Conservation (phyloP, 2,113 vertebrate genomes). For the Leptocoma aspasia region DNA sequence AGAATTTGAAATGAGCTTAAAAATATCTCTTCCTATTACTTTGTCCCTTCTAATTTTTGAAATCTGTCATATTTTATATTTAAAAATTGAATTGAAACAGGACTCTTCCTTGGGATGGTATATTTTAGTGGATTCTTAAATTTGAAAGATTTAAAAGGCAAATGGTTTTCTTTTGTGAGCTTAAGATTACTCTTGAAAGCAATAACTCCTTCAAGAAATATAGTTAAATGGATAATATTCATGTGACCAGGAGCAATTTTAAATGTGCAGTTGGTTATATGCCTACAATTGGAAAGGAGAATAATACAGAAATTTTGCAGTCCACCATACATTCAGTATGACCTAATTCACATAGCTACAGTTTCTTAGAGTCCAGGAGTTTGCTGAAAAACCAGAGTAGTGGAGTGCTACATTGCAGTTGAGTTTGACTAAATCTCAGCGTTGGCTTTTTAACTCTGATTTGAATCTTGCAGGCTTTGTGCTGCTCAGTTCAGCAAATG, state of each 20-base stretch:
- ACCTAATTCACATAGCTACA: neutral
- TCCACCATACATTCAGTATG: neutral
- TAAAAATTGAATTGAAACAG: neutral
- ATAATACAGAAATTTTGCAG: neutral
- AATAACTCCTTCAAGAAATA: neutral
- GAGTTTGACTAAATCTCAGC: neutral
- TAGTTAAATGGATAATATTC: neutral
- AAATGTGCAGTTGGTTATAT: neutral
- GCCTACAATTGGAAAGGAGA: neutral
- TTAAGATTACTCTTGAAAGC: neutral
- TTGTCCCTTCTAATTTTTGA: neutral
- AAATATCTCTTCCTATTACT: neutral
- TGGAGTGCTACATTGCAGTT: neutral
- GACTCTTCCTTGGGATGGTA: neutral
- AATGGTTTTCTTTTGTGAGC: neutral
- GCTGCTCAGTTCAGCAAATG: neutral
- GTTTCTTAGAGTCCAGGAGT: neutral
- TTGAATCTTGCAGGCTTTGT: neutral
- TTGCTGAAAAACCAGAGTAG: neutral
- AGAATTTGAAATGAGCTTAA: slow-evolving; percentile 15
- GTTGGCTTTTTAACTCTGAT: neutral
- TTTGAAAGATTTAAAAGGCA: neutral
- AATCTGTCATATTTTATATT: neutral
- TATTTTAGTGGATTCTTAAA: neutral
- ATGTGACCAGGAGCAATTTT: neutral